These are phyloP conservation scores for Oxyura jamaicensis DNA, from an alignment of 2,113 vertebrate genomes.

Conservation along the genomic window DNA sequence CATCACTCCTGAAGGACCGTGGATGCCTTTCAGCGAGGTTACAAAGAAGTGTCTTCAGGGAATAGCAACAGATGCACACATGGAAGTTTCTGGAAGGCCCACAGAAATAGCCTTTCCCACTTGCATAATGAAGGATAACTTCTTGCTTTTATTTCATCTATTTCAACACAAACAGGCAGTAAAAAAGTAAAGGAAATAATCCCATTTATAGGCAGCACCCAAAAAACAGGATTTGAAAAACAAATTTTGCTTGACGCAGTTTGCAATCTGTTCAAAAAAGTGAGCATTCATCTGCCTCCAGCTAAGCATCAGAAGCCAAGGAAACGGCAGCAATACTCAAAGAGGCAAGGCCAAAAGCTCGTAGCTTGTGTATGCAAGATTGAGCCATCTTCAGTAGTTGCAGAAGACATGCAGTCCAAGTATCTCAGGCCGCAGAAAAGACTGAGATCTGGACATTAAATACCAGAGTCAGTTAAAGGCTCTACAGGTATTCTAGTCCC, in stretches of 20 bases:
- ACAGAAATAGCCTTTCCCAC: not conserved
- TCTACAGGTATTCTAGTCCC: slow-evolving; percentile 1
- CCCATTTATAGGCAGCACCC: slow-evolving; percentile 17
- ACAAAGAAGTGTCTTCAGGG: not conserved
- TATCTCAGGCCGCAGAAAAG: slow-evolving; percentile 16
- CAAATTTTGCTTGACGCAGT: not conserved
- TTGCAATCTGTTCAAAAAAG: not conserved
- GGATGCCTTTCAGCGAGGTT: not conserved
- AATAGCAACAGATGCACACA: not conserved
- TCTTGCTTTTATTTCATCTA: not conserved
- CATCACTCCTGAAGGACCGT: not conserved
- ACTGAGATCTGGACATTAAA: slow-evolving; percentile 6
- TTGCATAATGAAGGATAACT: not conserved
- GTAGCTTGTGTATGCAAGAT: not conserved
- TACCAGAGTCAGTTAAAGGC: slow-evolving; percentile 26
- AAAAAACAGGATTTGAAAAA: not conserved
- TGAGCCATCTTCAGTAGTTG: slow-evolving; percentile 23
- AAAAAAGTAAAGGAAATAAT: slow-evolving; percentile 2
- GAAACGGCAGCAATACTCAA: not conserved
- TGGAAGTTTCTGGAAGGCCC: slow-evolving; percentile 7
- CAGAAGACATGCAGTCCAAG: slow-evolving; percentile 42
- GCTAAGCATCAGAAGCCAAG: slow-evolving; percentile 28
- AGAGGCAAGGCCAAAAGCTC: slow-evolving; percentile 35
- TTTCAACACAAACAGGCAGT: not conserved
- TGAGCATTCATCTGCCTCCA: slow-evolving; percentile 25